Base-by-base conservation (phyloP, 2,797 vertebrate genomes). In the Lindbergichthys nudifrons region DNA sequence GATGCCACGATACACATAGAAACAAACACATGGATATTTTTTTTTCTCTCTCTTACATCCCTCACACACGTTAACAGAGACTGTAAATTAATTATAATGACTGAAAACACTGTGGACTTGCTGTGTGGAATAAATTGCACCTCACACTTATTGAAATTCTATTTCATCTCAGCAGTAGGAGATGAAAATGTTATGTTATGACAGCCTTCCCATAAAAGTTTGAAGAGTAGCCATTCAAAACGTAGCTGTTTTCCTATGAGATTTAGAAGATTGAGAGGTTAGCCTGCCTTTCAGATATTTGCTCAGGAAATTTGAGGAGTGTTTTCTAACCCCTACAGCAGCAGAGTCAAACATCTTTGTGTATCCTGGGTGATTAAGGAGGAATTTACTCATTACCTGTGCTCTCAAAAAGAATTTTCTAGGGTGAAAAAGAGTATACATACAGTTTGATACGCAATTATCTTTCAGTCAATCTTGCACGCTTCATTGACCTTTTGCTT, bases 371-470 rank as follows among this genome's bases (percentile, higher is more conserved):
- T 81, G 80, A 92, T 88, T 86, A 87, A 79, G 76, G 67, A 82
- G 71, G 70, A 85, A 83, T 81, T 84, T 75, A 77, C 76, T 77
- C 62, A 66, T 74, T 87, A 81, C 79, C 87, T 81, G 56, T 83
- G 70, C 85, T 88, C 77, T 82, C 67, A 56, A 87, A 83, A 90
- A 81, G 56, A 73, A 87, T 90, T 83, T 88, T 73, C 63, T 15
- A 15, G 32, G 69, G 42, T 85, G 66, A 88, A 76, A 84, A 86
- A 85, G 73, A 76, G 63, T 80, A 84, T 75, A 70, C 81, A 81
- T 88, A 82, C 77, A 70, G 66, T 87, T 68, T 84, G 61, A 85
- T 70, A 77, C 77, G 84, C 81, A 79, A 82, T 82, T 87, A 86
- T 81, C 67, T 75, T 73, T 71, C 62, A 16, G 45, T 62, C 69